Percentiles rank a stretch among this genome's conserved stretches.
These are phyloP conservation scores for Lampris megalopsis DNA, from an alignment of 2,113 vertebrate genomes.

Conservation along the genomic window DNA sequence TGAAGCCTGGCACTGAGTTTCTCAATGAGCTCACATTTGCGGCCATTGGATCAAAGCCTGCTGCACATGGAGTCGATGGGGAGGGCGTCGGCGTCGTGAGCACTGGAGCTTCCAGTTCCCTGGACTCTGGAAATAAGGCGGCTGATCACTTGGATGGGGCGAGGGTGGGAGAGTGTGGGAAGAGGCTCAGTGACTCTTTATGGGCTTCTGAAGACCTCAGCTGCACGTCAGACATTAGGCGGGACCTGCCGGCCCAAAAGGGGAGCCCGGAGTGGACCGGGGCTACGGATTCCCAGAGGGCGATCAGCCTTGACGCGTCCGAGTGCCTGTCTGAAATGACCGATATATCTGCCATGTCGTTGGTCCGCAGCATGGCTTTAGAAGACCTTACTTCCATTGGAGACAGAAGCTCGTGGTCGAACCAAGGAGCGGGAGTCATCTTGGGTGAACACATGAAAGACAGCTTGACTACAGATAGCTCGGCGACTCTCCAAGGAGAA, in stretches of 20 bases:
- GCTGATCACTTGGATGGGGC: neutral
- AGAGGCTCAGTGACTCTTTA: slow-evolving; percentile 55
- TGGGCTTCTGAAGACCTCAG: slow-evolving; percentile 68
- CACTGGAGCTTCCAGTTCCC: slow-evolving; percentile 50
- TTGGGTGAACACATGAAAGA: slow-evolving; percentile 6
- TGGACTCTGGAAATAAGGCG: slow-evolving; percentile 33
- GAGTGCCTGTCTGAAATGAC: slow-evolving; percentile 60
- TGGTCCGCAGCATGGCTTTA: slow-evolving; percentile 72
- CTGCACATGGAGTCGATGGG: slow-evolving; percentile 12
- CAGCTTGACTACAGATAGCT: slow-evolving; percentile 10
- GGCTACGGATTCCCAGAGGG: slow-evolving; percentile 55
- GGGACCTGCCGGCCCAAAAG: slow-evolving; percentile 33
- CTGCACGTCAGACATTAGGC: slow-evolving; percentile 17
- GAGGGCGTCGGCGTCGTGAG: slow-evolving; percentile 24
- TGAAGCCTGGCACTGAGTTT: slow-evolving; percentile 41
- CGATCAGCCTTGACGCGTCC: slow-evolving; percentile 71
- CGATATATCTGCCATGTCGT: slow-evolving; percentile 35
- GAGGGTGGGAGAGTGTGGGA: slow-evolving; percentile 39
- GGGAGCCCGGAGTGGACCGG: slow-evolving; percentile 50
- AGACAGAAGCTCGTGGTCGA: slow-evolving; percentile 28
- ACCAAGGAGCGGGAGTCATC: slow-evolving; percentile 5
- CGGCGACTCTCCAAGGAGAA: slow-evolving; percentile 18
- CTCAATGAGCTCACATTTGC: slow-evolving; percentile 23
- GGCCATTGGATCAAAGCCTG: slow-evolving; percentile 22
- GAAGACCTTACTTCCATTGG: slow-evolving; percentile 77